phyloP scores from a whole-genome alignment of 2,888 invertebrate genomes.

The Agrotis clavis region DNA sequence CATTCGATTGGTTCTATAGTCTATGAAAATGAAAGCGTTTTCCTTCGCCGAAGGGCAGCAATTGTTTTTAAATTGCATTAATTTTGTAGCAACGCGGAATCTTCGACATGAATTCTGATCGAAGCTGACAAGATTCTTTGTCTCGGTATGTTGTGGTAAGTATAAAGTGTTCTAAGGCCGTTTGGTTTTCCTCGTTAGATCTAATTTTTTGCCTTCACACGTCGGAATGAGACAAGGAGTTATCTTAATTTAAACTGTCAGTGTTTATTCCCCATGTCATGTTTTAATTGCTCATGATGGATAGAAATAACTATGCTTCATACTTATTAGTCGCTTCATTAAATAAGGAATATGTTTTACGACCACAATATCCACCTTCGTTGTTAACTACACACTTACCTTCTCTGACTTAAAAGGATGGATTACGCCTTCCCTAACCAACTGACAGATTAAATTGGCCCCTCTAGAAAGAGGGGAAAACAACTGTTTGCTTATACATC shows the following conservation, averaged over 20 bases:
- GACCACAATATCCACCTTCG: not conserved
- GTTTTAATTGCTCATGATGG: constrained; percentile 45
- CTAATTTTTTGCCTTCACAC: constrained; percentile 68
- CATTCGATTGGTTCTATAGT: not conserved
- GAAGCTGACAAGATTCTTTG: constrained; percentile 60
- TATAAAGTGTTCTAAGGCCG: constrained; percentile 58
- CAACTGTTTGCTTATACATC: too few relatives aligned
- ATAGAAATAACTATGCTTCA: constrained; percentile 41
- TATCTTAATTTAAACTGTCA: constrained; percentile 56
- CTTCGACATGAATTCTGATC: constrained; percentile 64
- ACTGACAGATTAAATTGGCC: too few relatives aligned
- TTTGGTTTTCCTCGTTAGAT: constrained; percentile 69
- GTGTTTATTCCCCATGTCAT: constrained; percentile 43
- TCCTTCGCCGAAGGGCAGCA: constrained; percentile 30
- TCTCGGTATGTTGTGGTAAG: constrained; percentile 49
- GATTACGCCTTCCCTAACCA: too few relatives aligned
- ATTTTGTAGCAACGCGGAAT: constrained; percentile 69
- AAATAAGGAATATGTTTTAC: constrained; percentile 16
- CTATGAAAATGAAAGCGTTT: constrained; percentile 12
- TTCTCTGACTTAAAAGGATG: too few relatives aligned
- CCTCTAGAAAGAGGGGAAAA: too few relatives aligned
- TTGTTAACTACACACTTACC: too few relatives aligned
- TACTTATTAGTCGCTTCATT: constrained; percentile 14
- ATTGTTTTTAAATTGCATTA: constrained; percentile 42
- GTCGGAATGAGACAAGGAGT: constrained; percentile 58